A percentile compares a stretch with the other conserved stretches of the same genome.
These are phyloP conservation scores for Pararge aegeria DNA, from an alignment of 1,140 invertebrate species.

Conservation along the genomic window DNA sequence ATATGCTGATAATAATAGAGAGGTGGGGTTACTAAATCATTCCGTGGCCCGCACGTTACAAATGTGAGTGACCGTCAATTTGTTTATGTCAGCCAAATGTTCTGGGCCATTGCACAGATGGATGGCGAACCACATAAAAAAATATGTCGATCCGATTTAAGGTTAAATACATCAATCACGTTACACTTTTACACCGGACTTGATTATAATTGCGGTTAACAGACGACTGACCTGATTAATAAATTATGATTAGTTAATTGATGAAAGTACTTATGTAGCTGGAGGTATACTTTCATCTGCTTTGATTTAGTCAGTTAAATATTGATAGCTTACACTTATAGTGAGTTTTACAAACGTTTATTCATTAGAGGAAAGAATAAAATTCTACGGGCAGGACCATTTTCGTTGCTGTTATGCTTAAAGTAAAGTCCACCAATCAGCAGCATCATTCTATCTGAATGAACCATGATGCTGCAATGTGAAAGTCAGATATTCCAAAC, in stretches of 20 bases:
- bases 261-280: background rate
- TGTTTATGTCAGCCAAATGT: slow-evolving; percentile 37
- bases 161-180: slow-evolving; percentile 42
- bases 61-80: slow-evolving; percentile 32
- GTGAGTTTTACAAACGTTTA: no score
- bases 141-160: slow-evolving; percentile 41
- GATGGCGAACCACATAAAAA: slow-evolving; percentile 24
- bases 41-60: background rate
- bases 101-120: slow-evolving; percentile 34
- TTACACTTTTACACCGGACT: slow-evolving; percentile 11
- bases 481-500: no score
- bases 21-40: background rate
- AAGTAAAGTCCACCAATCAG: no score
- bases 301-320: no score
- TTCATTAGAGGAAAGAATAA: no score
- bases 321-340: no score
- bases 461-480: no score
- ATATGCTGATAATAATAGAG: background rate
- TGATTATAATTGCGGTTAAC: slow-evolving; percentile 9
- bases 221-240: slow-evolving; percentile 16
- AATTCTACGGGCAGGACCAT: no score
- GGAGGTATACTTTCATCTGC: background rate
- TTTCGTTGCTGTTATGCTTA: no score
- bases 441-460: no score
- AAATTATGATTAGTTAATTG: slow-evolving; percentile 3